Conservation (phyloP, 2,113 vertebrate species). For the Pseudois nayaur region DNA sequence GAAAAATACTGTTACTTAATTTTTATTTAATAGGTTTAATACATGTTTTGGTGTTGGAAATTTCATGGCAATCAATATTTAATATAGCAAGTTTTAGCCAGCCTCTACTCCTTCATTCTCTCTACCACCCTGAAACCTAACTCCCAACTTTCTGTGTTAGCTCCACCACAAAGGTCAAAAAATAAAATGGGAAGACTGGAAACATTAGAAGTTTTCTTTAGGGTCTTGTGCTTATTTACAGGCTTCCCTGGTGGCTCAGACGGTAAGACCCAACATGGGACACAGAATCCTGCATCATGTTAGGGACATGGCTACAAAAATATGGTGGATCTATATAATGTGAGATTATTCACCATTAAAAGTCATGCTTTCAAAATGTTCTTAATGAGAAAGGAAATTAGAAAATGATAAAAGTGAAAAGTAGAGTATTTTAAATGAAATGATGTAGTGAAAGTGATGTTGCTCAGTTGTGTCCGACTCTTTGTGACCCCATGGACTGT, state of each 20-base stretch:
- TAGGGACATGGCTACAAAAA: not conserved
- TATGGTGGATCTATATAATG: not conserved
- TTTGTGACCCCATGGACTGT: too few relatives aligned
- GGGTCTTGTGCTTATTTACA: not conserved
- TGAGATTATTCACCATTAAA: not conserved
- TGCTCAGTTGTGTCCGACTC: too few relatives aligned
- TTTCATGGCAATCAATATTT: not conserved
- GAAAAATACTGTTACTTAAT: not conserved
- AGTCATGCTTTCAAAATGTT: not conserved
- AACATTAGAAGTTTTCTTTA: not conserved
- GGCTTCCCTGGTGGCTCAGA: not conserved
- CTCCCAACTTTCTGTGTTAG: not conserved
- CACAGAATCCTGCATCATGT: not conserved
- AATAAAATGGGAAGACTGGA: not conserved
- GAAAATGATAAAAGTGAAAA: not conserved
- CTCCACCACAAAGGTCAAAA: not conserved
- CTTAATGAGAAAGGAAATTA: not conserved
- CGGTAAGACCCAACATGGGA: not conserved
- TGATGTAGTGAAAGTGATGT: not conserved
- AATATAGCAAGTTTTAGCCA: not conserved
- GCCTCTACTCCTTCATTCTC: not conserved
- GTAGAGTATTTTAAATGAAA: not conserved
- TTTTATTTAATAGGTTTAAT: conserved; percentile 12
- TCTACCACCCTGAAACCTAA: not conserved
- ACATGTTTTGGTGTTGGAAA: not conserved